Evolutionary conservation across 2,888 invertebrate genomes (phyloP).

Genomic region (Platerodrilus igneus): DNA sequence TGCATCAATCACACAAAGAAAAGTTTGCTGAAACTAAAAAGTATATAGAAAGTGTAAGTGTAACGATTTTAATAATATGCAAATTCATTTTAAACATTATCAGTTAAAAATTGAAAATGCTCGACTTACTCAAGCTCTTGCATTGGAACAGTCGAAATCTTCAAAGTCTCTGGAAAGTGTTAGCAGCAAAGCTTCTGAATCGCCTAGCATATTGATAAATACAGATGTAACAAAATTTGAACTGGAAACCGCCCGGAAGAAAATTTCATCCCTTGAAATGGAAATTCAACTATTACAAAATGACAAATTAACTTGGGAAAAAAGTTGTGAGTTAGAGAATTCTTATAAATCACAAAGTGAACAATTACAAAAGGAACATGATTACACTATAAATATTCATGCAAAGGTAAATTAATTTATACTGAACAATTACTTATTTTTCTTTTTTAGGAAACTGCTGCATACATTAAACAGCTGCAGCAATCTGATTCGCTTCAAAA

Average conservation of each 20-base stretch:
- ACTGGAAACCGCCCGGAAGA: constrained; percentile 33
- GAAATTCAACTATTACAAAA: constrained; percentile 25
- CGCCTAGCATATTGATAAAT: not conserved
- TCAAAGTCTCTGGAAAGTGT: constrained; percentile 4
- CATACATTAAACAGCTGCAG: constrained; percentile 3
- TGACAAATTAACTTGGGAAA: constrained; percentile 4
- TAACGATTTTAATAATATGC: too few species aligned
- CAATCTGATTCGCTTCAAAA: constrained; percentile 11
- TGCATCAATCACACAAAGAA: constrained; percentile 58
- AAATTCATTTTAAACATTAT: constrained; percentile 1
- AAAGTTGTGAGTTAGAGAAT: too few species aligned
- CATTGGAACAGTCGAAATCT: not conserved
- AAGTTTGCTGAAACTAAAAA: constrained; percentile 64
- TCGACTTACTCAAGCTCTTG: constrained; percentile 9
- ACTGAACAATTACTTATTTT: too few species aligned
- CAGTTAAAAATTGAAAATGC: constrained; percentile 16
- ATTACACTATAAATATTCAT: constrained; percentile 3
- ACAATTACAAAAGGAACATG: constrained; percentile 14
- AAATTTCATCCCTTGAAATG: constrained; percentile 32
- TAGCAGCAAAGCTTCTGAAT: constrained; percentile 3
- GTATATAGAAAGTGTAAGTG: constrained; percentile 54
- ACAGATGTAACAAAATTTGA: constrained; percentile 28
- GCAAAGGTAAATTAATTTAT: constrained; percentile 9
- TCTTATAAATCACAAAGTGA: constrained; percentile 6
- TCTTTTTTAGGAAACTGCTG: constrained; percentile 6